Conservation (phyloP, 2,888 invertebrate genomes). For the Trichopria drosophilae region DNA sequence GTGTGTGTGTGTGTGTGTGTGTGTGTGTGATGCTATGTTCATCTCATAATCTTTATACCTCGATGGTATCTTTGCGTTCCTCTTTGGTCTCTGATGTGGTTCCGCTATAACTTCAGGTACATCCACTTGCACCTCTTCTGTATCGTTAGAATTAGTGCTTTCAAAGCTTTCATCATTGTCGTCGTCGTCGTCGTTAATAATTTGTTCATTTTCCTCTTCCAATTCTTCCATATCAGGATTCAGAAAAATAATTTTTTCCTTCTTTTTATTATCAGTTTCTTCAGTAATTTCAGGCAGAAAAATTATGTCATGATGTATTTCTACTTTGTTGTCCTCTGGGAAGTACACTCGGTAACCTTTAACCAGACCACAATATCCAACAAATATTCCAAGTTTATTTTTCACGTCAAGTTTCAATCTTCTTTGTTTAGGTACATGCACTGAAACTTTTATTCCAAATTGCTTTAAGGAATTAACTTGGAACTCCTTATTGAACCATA, state of each 20-base stretch:
- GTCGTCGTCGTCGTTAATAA: neutral
- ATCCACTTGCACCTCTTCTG: no score
- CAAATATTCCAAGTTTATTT: neutral
- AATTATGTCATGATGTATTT: neutral
- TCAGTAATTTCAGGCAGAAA: neutral
- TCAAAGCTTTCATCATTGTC: slow-evolving; percentile 1
- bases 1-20: no score
- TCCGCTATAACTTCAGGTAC: no score
- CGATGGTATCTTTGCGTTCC: no score
- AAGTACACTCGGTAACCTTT: neutral
- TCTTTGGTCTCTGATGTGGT: no score
- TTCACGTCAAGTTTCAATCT: neutral
- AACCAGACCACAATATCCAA: neutral
- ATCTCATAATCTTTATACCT: no score
- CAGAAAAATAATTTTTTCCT: neutral
- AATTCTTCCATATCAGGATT: neutral
- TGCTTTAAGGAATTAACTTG: neutral
- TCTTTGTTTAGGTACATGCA: neutral
- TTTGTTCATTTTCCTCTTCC: neutral
- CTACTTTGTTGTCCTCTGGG: neutral
- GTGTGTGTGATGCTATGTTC: no score
- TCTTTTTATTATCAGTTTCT: neutral
- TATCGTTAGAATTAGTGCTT: no score
- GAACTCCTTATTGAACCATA: neutral
- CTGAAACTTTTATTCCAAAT: neutral